Conservation (phyloP, 1,140 invertebrate genomes). For the Oedothorax gibbosus region DNA sequence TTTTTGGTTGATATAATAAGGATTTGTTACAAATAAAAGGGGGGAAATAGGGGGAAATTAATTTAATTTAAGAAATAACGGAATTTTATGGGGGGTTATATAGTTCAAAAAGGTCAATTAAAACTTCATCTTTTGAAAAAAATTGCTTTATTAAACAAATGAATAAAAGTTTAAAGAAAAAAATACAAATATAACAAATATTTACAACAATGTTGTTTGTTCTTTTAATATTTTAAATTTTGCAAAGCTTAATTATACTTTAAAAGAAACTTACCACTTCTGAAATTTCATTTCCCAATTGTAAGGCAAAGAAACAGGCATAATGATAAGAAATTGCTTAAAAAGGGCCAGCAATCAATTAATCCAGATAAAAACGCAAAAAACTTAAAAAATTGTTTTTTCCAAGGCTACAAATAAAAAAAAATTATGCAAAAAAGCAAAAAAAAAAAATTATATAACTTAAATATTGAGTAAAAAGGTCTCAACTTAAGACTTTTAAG, state of each 20-base stretch:
- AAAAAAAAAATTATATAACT: too few species aligned
- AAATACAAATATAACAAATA: too few species aligned
- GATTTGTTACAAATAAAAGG: background rate
- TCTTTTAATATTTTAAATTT: background rate
- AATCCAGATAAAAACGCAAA: conserved; percentile 69
- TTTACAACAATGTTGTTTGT: too few species aligned
- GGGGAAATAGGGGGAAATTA: too few species aligned
- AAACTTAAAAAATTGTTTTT: conserved; percentile 72
- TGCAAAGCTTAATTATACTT: background rate
- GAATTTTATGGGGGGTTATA: background rate
- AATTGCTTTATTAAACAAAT: too few species aligned
- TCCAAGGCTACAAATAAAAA: conserved; percentile 67
- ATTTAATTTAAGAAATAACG: background rate
- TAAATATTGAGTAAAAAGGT: too few species aligned
- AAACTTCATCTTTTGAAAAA: too few species aligned
- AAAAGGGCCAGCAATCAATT: conserved; percentile 69
- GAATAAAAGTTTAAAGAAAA: too few species aligned
- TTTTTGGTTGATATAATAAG: background rate
- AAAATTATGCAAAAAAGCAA: background rate
- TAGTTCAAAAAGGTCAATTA: too few species aligned
- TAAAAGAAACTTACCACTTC: conserved; percentile 68
- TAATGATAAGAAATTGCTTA: conserved; percentile 67
- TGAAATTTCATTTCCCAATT: conserved; percentile 70
- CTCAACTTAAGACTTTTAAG: too few species aligned
- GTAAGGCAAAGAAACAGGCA: conserved; percentile 69